These are phyloP conservation scores for Zaprionus gabonicus DNA, from an alignment of 1,140 invertebrate genomes.

Conservation along the genomic window DNA sequence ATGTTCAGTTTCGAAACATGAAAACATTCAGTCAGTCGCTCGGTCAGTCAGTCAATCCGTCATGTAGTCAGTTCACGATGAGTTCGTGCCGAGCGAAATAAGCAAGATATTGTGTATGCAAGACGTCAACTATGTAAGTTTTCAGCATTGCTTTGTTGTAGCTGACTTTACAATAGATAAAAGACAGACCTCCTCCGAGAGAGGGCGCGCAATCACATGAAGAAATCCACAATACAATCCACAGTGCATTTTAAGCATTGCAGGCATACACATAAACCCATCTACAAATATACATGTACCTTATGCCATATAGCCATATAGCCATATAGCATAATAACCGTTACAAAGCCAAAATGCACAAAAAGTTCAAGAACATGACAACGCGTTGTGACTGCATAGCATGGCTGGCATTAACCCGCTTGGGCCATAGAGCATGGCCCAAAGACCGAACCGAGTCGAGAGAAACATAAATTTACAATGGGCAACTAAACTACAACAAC, in stretches of 20 bases:
- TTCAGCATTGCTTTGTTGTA: slow-evolving; percentile 22
- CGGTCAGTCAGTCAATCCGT: slow-evolving; percentile 30
- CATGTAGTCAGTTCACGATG: slow-evolving; percentile 3
- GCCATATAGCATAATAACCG: slow-evolving; percentile 32
- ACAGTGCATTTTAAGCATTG: slow-evolving; percentile 62
- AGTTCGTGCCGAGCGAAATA: slow-evolving; percentile 52
- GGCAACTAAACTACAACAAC: slow-evolving; percentile 30
- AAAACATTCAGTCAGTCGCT: slow-evolving; percentile 28
- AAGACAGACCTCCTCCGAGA: slow-evolving; percentile 39
- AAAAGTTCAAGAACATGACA: slow-evolving; percentile 55
- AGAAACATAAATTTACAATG: slow-evolving; percentile 48
- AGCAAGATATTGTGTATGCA: slow-evolving; percentile 73
- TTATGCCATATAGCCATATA: slow-evolving; percentile 6
- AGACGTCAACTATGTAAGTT: slow-evolving; percentile 52
- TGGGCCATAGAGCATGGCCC: slow-evolving; percentile 45
- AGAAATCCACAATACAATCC: slow-evolving; percentile 52
- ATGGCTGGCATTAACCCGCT: slow-evolving; percentile 46
- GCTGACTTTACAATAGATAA: slow-evolving; percentile 50
- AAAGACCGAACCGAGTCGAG: slow-evolving; percentile 22
- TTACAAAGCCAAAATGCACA: slow-evolving; percentile 37
- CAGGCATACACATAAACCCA: slow-evolving; percentile 16
- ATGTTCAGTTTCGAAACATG: slow-evolving; percentile 56
- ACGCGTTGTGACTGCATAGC: slow-evolving; percentile 30
- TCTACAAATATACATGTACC: slow-evolving; percentile 21
- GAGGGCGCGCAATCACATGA: slow-evolving; percentile 40